phyloP scores from a whole-genome alignment of 2,113 vertebrate species.

The Numenius arquata region DNA sequence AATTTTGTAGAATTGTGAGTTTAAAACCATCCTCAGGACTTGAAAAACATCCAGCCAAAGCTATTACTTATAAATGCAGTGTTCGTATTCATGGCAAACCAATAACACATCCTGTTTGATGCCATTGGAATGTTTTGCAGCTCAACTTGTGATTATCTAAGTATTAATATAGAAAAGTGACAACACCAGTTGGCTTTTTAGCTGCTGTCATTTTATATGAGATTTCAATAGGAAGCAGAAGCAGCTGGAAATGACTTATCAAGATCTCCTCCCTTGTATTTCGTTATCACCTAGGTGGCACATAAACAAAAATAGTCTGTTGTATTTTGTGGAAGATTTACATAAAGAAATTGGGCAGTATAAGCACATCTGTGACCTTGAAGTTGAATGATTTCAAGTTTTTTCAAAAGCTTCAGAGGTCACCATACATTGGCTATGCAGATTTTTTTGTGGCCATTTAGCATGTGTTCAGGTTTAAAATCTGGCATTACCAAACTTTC shows the following conservation, averaged over 20 bases:
- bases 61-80: not conserved
- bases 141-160: not conserved
- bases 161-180: not conserved
- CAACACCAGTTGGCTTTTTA: not conserved
- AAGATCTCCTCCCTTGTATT: not conserved
- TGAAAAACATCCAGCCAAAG: not conserved
- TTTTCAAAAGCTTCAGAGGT: not conserved
- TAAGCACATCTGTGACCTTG: not conserved
- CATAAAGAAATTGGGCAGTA: not conserved
- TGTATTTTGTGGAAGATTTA: not conserved
- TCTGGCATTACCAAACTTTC: not conserved
- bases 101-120: not conserved
- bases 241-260: not conserved
- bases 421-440: fast-evolving
- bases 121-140: not conserved
- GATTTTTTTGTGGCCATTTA: not conserved
- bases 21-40: not conserved
- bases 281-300: not conserved
- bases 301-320: not conserved
- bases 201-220: not conserved
- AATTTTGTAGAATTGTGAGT: not conserved
- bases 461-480: not conserved
- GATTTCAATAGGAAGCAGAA: not conserved
- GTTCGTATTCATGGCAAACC: not conserved
- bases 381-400: not conserved